Conservation (phyloP, 2,113 vertebrate genomes). For the Embiotoca jacksoni region DNA sequence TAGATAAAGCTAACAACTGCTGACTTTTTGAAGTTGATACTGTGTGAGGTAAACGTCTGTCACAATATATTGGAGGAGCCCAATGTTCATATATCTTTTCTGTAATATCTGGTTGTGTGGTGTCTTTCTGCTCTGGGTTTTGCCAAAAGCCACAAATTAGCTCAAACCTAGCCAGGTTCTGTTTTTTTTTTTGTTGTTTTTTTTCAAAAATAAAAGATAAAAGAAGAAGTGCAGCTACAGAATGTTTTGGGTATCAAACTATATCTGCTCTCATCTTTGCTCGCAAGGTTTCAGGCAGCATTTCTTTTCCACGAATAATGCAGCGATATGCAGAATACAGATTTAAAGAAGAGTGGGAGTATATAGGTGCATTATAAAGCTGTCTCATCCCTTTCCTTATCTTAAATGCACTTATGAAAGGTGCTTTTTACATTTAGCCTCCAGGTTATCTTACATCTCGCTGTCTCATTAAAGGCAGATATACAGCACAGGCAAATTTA, state of each 20-base stretch:
- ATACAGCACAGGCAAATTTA: not conserved
- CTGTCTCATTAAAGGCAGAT: constrained; percentile 55
- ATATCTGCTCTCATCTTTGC: constrained; percentile 43
- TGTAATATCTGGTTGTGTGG: constrained; percentile 5
- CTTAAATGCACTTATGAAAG: constrained; percentile 54
- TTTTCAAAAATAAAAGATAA: constrained; percentile 27
- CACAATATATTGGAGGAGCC: constrained; percentile 21
- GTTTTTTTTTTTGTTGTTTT: constrained; percentile 8
- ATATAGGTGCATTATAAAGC: constrained; percentile 55
- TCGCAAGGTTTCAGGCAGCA: constrained; percentile 28
- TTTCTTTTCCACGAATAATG: constrained; percentile 41
- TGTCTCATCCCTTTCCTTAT: constrained; percentile 56
- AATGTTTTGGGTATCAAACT: constrained; percentile 44
- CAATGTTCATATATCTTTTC: not conserved
- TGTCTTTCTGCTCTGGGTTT: constrained; percentile 23
- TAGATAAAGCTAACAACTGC: not conserved
- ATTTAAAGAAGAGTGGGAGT: constrained; percentile 21
- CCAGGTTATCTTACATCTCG: constrained; percentile 41
- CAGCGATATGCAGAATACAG: constrained; percentile 43
- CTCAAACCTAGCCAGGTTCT: not conserved
- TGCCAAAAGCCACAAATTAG: constrained; percentile 55
- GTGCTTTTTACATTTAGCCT: constrained; percentile 54
- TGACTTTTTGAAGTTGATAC: constrained; percentile 18
- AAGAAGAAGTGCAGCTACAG: not conserved
- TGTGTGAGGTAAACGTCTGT: constrained; percentile 11